Evolutionary conservation across 2,113 vertebrate genomes (phyloP).

Genomic region (Balaenoptera acutorostrata): DNA sequence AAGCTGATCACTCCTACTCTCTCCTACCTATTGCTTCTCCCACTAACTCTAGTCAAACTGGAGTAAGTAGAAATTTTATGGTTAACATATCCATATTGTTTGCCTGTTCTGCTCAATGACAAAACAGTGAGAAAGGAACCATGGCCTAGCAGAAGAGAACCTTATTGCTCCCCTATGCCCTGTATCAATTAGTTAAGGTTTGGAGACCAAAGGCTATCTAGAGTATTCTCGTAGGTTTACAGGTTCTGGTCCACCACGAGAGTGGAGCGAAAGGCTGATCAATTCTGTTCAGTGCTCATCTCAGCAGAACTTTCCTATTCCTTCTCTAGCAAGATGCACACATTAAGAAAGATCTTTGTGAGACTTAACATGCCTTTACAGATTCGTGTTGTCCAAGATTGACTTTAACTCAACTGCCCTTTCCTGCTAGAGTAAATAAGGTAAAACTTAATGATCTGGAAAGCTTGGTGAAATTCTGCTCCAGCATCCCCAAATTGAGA

Average conservation of each 20-base stretch:
- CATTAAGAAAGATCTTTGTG: neutral
- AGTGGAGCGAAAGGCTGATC: neutral
- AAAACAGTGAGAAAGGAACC: neutral
- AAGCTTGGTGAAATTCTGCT: neutral
- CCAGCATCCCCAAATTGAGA: neutral
- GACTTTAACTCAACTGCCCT: neutral
- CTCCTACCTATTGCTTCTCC: neutral
- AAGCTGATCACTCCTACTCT: neutral
- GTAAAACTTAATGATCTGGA: neutral
- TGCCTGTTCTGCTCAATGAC: neutral
- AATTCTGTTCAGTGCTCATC: neutral
- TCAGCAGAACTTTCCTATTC: neutral
- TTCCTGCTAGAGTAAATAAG: neutral
- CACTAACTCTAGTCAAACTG: neutral
- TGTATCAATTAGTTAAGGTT: neutral
- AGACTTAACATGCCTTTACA: neutral
- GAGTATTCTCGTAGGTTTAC: neutral
- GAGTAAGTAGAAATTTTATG: neutral
- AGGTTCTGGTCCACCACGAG: neutral
- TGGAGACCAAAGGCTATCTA: neutral
- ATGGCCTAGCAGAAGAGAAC: neutral
- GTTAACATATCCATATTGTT: neutral
- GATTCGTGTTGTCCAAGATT: neutral
- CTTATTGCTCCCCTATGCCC: neutral
- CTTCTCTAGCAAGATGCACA: neutral